phyloP scores from a whole-genome alignment of 2,888 invertebrate species.

The Isoperla grammatica region DNA sequence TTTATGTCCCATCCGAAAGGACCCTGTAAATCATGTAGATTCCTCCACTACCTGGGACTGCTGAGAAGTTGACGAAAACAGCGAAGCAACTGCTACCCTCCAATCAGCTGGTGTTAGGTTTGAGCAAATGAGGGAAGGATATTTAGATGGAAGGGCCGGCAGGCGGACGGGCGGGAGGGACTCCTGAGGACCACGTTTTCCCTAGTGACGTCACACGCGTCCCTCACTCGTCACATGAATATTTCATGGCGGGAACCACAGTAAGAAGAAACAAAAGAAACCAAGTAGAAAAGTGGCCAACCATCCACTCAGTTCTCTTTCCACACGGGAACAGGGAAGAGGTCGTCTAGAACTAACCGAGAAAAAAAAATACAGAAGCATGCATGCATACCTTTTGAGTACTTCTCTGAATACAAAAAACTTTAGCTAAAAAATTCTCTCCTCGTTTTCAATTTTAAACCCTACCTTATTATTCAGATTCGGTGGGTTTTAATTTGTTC shows the following conservation, averaged over 20 bases:
- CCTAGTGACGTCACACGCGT: slow-evolving; percentile 4
- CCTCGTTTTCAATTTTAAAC: slow-evolving; percentile 3
- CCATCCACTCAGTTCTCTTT: neutral
- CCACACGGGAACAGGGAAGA: neutral
- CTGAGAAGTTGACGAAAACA: too few species aligned
- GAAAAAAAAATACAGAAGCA: too few species aligned
- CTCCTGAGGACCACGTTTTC: neutral
- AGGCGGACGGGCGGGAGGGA: too few species aligned
- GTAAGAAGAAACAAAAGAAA: slow-evolving; percentile 10
- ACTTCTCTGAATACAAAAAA: neutral
- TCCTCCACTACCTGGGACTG: too few species aligned
- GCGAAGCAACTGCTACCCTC: too few species aligned
- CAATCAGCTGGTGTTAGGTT: too few species aligned
- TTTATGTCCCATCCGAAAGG: too few species aligned
- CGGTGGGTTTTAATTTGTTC: slow-evolving; percentile 1
- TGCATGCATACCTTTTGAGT: too few species aligned
- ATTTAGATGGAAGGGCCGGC: too few species aligned
- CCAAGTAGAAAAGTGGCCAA: slow-evolving; percentile 11
- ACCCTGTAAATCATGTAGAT: too few species aligned
- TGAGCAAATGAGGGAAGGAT: too few species aligned
- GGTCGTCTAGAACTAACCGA: neutral
- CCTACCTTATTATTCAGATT: neutral
- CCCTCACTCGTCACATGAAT: slow-evolving; percentile 15
- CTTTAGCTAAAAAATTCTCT: neutral
- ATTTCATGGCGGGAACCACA: slow-evolving; percentile 9